Conservation (phyloP, 2,113 vertebrate genomes). For the Syngnathus scovelli region DNA sequence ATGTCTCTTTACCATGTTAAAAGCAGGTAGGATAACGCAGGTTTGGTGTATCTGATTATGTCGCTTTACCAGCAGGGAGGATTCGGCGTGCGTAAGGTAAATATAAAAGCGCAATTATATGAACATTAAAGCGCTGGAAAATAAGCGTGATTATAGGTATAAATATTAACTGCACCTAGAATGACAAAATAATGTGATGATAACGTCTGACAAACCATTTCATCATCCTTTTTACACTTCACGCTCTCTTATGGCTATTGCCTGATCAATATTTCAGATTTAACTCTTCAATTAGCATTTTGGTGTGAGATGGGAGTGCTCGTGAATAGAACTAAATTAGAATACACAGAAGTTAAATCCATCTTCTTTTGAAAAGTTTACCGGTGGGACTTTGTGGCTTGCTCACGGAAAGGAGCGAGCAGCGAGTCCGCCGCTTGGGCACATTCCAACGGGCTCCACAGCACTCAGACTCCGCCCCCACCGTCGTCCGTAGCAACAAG, state of each 20-base stretch:
- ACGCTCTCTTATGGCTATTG: neutral
- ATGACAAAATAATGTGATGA: neutral
- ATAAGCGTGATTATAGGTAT: neutral
- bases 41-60: neutral
- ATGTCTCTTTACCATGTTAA: neutral
- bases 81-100: neutral
- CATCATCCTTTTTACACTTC: neutral
- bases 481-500: neutral
- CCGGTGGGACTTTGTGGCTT: neutral
- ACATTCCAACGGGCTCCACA: slow-evolving; percentile 56
- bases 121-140: too few species aligned
- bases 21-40: neutral
- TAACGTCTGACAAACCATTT: neutral
- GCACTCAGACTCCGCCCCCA: slow-evolving; percentile 55
- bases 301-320: neutral
- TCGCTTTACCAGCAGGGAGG: neutral
- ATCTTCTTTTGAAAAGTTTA: neutral
- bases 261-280: neutral
- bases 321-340: neutral
- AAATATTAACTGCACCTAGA: neutral
- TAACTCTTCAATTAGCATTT: neutral
- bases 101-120: too few species aligned
- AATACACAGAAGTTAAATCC: neutral
- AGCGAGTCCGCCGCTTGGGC: slow-evolving; percentile 8
- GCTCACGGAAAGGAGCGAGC: neutral